These are phyloP conservation scores for Crotalus helleri DNA, from an alignment of 2,113 vertebrate species.

Conservation along the genomic window DNA sequence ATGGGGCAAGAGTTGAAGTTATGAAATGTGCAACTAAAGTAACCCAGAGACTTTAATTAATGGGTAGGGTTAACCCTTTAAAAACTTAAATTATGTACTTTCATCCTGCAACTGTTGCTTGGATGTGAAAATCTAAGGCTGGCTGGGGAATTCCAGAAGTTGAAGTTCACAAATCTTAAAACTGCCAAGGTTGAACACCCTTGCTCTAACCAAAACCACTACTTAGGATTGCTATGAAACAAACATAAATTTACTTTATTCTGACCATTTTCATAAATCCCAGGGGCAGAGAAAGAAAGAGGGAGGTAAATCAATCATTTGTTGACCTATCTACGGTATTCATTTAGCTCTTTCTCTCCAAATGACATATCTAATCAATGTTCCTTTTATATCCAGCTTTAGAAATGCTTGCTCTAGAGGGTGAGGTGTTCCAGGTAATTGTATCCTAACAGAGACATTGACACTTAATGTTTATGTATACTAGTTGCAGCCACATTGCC, in stretches of 20 bases:
- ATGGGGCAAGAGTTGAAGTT: background rate
- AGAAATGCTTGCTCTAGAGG: background rate
- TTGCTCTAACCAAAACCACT: background rate
- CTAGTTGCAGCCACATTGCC: background rate
- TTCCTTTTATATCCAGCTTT: background rate
- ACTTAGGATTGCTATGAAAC: background rate
- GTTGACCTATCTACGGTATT: background rate
- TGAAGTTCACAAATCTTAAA: background rate
- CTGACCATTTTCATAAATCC: background rate
- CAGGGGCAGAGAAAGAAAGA: background rate
- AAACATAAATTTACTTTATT: background rate
- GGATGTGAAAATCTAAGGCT: background rate
- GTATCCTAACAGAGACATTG: background rate
- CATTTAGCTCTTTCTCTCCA: background rate
- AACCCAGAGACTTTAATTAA: background rate
- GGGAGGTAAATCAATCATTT: background rate
- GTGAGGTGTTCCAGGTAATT: background rate
- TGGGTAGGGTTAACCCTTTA: background rate
- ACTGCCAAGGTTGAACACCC: background rate
- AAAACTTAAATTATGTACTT: background rate
- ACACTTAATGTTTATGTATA: constrained; percentile 2
- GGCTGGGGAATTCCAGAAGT: background rate
- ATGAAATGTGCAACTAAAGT: background rate
- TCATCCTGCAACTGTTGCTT: background rate
- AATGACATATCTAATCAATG: background rate